These are phyloP conservation scores for Cepphus grylle DNA, from an alignment of 2,113 vertebrate species.

Conservation along the genomic window DNA sequence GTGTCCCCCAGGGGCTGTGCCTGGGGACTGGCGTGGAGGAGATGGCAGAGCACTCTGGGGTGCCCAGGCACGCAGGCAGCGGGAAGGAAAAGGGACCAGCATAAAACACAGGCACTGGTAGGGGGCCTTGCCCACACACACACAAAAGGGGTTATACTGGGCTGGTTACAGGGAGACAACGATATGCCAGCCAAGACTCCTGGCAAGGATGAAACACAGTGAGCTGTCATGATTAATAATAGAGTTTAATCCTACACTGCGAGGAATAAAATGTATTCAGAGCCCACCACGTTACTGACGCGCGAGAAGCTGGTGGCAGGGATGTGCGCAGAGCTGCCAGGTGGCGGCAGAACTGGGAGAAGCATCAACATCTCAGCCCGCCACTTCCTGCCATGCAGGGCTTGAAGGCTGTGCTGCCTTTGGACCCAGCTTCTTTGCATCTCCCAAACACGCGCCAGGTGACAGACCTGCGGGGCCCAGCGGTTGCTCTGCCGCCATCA, in stretches of 20 bases:
- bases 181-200: background rate
- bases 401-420: background rate
- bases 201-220: background rate
- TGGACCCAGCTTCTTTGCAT: background rate
- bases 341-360: background rate
- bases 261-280: constrained; percentile 14
- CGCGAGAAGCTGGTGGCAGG: rapidly evolving
- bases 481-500: too few relatives aligned
- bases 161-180: background rate
- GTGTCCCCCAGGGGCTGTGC: background rate
- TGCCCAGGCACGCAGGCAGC: background rate
- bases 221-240: constrained; percentile 32
- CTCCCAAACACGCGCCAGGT: background rate
- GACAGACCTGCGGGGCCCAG: too few relatives aligned
- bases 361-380: background rate
- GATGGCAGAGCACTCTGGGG: background rate
- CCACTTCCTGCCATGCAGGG: rapidly evolving
- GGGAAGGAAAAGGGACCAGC: background rate
- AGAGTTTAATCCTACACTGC: background rate
- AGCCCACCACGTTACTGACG: background rate
- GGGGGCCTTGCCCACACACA: background rate
- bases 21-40: rapidly evolving
- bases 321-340: background rate
- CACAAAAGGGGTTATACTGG: background rate
- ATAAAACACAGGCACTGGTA: background rate